Evolutionary conservation across 2,888 invertebrate species (phyloP), one percentile per base, ranked within the genome.

Genomic region (Strigamia transsilvanica): DNA sequence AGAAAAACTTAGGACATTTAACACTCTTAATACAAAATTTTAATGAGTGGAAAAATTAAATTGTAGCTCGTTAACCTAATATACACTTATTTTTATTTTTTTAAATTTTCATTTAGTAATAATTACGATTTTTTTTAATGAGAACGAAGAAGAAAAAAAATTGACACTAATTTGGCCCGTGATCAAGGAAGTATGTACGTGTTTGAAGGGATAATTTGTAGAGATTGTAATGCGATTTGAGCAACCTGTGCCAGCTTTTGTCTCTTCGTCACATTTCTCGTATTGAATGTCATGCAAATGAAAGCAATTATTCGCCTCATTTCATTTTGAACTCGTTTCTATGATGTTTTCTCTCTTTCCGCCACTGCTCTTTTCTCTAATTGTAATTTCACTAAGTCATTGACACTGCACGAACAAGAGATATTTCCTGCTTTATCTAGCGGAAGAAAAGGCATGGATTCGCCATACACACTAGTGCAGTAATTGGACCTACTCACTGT

Each of bases 171-270:
- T 56, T 56, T 56, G 56, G 56, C 56, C 56, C 56, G 56, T 18
- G 56, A 56, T 56, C 56, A 56, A 56, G 56, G 56, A 56, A 56
- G 56, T 56, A 18, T 18, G 56, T 56, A 56, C 56, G 56, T 56
- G 56, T 56, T 56, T 56, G 56, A 56, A 56, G 18, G 56, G 56
- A 56, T 56, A 56, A 56, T 56, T 56, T 56, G 56, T 56, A 56
- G 56, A 56, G 56, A 56, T 46, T 46, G 46, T 46, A 46, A 46
- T 46, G 46, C 15, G 46, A 46, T 56, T 56, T 56, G 56, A 56
- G 56, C 56, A 56, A 56, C 56, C 56, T 56, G 56, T 56, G 56
- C 56, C 56, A 56, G 56, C 56, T 56, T 56, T 56, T 56, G 56
- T 56, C 56, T 56, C 56, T 56, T 56, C 56, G 56, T 56, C 56